A percentile compares a stretch with the other conserved stretches of the same genome.
phyloP scores from a whole-genome alignment of 1,140 invertebrate genomes.

The Pteromalus puparum region DNA sequence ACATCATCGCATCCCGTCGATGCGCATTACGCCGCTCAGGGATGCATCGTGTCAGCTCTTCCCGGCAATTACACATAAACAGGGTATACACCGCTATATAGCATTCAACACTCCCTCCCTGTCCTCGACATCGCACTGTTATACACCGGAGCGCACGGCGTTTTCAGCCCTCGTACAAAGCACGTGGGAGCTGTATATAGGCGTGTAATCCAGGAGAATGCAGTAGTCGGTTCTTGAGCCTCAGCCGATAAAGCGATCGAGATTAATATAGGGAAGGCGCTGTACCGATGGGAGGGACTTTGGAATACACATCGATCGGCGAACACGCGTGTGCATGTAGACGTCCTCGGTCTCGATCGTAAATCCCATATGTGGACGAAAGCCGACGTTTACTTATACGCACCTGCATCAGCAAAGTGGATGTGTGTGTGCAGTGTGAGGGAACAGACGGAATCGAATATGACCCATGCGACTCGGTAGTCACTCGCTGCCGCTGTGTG shows the following conservation, averaged over 20 bases:
- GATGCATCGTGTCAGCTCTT: background rate
- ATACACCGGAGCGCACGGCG: too few species aligned
- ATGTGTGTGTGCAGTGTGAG: too few species aligned
- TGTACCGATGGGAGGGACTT: background rate
- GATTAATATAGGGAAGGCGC: conserved; percentile 7
- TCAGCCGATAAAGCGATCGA: background rate
- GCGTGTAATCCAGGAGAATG: too few species aligned
- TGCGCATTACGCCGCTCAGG: background rate
- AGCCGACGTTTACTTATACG: background rate
- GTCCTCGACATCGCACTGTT: too few species aligned
- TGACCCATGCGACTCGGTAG: too few species aligned
- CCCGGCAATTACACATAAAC: background rate
- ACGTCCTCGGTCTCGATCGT: background rate
- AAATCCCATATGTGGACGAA: background rate
- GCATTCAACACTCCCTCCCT: too few species aligned
- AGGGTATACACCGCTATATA: background rate
- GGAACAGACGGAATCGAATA: too few species aligned
- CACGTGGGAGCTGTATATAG: too few species aligned
- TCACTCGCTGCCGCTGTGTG: too few species aligned
- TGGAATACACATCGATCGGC: background rate
- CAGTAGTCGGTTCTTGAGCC: too few species aligned
- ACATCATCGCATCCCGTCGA: background rate
- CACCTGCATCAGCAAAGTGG: too few species aligned
- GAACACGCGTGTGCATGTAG: background rate
- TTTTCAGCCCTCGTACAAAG: too few species aligned